Evolutionary conservation across 2,797 vertebrate genomes (phyloP).

Genomic region (Masticophis lateralis): DNA sequence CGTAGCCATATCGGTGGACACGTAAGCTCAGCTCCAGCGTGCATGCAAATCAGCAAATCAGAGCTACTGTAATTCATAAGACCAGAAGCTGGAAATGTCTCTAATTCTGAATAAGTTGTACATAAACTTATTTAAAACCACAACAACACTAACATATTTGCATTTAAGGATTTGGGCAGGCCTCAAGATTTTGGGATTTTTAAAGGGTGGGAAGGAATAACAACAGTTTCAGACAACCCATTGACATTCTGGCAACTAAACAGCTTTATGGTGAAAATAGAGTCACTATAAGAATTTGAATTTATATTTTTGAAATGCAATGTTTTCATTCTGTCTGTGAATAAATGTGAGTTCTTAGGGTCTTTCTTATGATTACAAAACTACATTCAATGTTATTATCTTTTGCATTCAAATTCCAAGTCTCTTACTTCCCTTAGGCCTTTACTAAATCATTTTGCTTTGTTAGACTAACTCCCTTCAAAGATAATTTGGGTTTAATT

Average conservation of each 20-base stretch:
- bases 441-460: background rate
- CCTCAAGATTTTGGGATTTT: background rate
- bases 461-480: background rate
- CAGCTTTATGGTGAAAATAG: background rate
- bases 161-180: background rate
- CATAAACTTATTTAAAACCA: background rate
- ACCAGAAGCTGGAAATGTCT: background rate
- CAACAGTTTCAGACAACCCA: background rate
- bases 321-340: background rate
- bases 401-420: background rate
- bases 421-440: background rate
- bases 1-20: too few relatives aligned
- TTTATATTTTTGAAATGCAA: background rate
- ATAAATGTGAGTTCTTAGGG: background rate
- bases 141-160: background rate
- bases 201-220: background rate
- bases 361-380: background rate
- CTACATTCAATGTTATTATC: background rate
- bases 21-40: too few relatives aligned
- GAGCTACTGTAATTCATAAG: background rate
- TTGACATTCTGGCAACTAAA: background rate
- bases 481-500: background rate
- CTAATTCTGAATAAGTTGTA: background rate
- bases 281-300: background rate
- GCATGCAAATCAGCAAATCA: background rate